phyloP scores from a whole-genome alignment of 64 coral and sea anemone species.

The Exaiptasia diaphana region DNA sequence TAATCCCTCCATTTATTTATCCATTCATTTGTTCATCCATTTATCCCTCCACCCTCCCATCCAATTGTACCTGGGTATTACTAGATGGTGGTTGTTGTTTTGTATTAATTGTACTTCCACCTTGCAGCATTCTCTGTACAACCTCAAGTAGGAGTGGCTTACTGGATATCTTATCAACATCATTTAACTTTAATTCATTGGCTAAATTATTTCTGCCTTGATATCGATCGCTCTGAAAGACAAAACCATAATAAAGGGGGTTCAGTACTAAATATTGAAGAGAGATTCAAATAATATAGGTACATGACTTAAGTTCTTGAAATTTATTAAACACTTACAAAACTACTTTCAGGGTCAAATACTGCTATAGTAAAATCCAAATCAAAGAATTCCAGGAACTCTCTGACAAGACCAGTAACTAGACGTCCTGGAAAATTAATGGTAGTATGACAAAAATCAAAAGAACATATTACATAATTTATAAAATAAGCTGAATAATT shows the following conservation, averaged over 20 bases:
- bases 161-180: slow-evolving; percentile 6
- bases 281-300: background rate
- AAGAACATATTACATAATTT: background rate
- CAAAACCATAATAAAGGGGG: background rate
- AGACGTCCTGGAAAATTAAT: slow-evolving; percentile 54
- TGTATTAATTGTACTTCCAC: background rate
- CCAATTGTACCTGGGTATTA: no score
- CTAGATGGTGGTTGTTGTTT: no score
- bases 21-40: no score
- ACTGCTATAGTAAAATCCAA: slow-evolving; percentile 96
- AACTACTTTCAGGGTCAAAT: slow-evolving; percentile 94
- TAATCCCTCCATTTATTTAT: no score
- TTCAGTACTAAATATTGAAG: background rate
- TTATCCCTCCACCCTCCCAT: no score
- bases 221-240: slow-evolving; percentile 77
- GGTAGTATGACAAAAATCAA: background rate
- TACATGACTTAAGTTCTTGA: background rate
- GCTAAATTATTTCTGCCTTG: slow-evolving; percentile 75
- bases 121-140: slow-evolving; percentile 37
- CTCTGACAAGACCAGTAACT: slow-evolving; percentile 82
- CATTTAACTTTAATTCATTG: slow-evolving; percentile 60
- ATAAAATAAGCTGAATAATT: background rate
- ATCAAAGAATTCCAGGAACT: slow-evolving; percentile 96
- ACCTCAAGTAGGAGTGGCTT: slow-evolving; percentile 74
- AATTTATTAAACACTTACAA: slow-evolving; percentile 94